These are phyloP conservation scores for Orthosia incerta DNA, from an alignment of 2,888 invertebrate genomes.

Conservation along the genomic window DNA sequence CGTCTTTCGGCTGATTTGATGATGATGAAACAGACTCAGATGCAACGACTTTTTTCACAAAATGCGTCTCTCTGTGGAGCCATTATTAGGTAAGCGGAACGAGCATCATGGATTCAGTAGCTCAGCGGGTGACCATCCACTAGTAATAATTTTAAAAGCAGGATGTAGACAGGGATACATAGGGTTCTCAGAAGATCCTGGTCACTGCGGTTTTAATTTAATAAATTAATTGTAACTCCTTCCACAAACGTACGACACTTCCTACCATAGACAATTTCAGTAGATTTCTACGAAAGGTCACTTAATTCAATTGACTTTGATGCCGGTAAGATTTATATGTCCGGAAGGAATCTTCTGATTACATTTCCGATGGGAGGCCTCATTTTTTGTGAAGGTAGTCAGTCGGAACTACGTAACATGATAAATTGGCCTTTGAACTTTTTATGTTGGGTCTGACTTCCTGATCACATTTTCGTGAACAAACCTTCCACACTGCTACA, in stretches of 20 bases:
- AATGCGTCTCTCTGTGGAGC: too few relatives aligned
- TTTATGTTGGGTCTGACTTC: not conserved
- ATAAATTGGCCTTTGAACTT: conserved; percentile 38
- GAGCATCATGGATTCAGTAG: too few relatives aligned
- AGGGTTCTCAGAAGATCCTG: not conserved
- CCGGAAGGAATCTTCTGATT: conserved; percentile 29
- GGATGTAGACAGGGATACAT: not conserved
- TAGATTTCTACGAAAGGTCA: conserved; percentile 14
- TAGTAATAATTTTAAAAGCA: not conserved
- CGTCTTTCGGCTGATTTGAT: too few relatives aligned
- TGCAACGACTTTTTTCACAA: too few relatives aligned
- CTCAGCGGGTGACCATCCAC: not conserved
- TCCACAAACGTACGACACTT: not conserved
- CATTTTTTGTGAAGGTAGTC: conserved; percentile 39
- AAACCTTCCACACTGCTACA: not conserved
- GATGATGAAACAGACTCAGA: too few relatives aligned
- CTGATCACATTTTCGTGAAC: conserved; percentile 15
- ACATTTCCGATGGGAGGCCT: conserved; percentile 22
- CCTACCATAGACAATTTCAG: conserved; percentile 3
- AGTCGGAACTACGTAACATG: conserved; percentile 35
- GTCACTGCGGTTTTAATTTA: conserved; percentile 4
- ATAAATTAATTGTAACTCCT: conserved; percentile 1
- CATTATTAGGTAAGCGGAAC: too few relatives aligned
- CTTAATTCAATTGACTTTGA: conserved; percentile 40
- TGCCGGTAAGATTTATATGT: conserved; percentile 30